Conservation (phyloP, 2,113 vertebrate species). For the Aegithalos caudatus region DNA sequence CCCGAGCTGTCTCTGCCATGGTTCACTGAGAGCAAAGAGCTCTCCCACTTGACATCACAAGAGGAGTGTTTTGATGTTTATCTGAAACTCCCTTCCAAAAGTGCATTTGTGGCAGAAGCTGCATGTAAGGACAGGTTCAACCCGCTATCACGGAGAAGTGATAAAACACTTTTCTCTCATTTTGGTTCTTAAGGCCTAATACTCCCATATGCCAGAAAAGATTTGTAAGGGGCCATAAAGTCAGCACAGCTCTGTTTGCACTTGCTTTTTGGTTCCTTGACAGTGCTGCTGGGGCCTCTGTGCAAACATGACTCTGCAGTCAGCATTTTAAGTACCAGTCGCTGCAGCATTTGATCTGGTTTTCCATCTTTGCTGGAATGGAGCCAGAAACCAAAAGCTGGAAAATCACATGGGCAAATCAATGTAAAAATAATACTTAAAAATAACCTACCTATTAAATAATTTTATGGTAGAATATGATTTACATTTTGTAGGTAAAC, state of each 20-base stretch:
- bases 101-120: background rate
- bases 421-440: background rate
- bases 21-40: background rate
- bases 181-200: background rate
- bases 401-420: background rate
- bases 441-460: background rate
- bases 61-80: background rate
- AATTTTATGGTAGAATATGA: background rate
- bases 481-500: background rate
- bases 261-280: constrained; percentile 24
- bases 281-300: background rate
- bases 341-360: background rate
- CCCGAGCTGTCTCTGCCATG: background rate
- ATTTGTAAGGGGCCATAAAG: constrained; percentile 28
- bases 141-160: background rate
- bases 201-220: background rate
- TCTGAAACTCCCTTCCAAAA: background rate
- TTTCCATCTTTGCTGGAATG: background rate
- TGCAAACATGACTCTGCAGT: background rate
- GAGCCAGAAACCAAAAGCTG: background rate
- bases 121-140: background rate
- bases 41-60: background rate
- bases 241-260: constrained; percentile 16
- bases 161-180: background rate
- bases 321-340: background rate